Conservation (phyloP, 2,797 vertebrate genomes). For the Orestias chungarensis region DNA sequence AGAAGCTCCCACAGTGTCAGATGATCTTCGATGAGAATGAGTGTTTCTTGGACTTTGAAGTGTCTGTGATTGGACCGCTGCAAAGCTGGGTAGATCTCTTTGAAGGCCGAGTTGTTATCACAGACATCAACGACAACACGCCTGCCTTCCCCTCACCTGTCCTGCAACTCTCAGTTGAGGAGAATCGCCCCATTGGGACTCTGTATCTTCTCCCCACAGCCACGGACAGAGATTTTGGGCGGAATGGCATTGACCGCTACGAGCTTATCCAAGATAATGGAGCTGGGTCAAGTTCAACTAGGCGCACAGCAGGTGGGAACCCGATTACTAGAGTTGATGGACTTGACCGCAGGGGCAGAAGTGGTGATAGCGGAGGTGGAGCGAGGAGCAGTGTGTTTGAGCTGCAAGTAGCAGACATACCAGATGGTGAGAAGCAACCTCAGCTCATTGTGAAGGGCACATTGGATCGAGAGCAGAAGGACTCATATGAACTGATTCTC, state of each 20-base stretch:
- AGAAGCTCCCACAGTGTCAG: constrained; percentile 96
- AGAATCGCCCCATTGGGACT: constrained; percentile 95
- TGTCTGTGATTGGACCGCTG: constrained; percentile 95
- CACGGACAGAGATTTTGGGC: constrained; percentile 94
- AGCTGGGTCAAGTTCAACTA: constrained; percentile 68
- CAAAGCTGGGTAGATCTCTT: constrained; percentile 98
- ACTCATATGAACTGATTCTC: constrained; percentile 93
- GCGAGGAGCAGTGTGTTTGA: constrained; percentile 90
- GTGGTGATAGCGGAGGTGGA: constrained; percentile 70
- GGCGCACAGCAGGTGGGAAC: constrained; percentile 68
- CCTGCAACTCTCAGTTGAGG: constrained; percentile 95
- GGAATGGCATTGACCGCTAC: constrained; percentile 94
- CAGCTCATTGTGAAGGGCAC: constrained; percentile 97
- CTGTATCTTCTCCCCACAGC: constrained; percentile 96
- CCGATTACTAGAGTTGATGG: constrained; percentile 70
- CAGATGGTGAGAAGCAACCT: constrained; percentile 96
- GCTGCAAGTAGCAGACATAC: constrained; percentile 94
- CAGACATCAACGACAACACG: constrained; percentile 98
- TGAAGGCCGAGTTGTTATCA: constrained; percentile 92
- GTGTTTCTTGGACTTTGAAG: constrained; percentile 96
- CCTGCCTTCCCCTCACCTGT: constrained; percentile 96
- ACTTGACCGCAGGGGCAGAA: constrained; percentile 74
- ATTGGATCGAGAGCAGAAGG: constrained; percentile 90
- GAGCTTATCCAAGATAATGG: constrained; percentile 90
- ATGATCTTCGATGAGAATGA: constrained; percentile 99